phyloP scores from a whole-genome alignment of 2,113 vertebrate species.

The Phylloscopus trochilus region DNA sequence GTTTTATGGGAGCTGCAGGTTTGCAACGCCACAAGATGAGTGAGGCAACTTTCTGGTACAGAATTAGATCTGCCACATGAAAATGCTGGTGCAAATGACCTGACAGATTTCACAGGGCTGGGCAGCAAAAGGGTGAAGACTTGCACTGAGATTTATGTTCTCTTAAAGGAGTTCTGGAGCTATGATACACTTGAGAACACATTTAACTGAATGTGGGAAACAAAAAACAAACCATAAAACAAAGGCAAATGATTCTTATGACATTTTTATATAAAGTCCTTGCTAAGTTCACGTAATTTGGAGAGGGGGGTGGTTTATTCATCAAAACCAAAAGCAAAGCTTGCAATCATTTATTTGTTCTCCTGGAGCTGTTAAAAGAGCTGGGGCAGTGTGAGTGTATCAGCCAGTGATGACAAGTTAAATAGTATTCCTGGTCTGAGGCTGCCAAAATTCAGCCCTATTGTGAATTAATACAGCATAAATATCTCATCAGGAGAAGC shows the following conservation, averaged over 20 bases:
- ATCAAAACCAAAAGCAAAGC: background rate
- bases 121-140: slow-evolving; percentile 3
- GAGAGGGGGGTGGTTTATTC: background rate
- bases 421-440: background rate
- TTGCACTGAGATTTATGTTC: slow-evolving; percentile 9
- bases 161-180: background rate
- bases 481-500: background rate
- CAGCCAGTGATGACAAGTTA: slow-evolving; percentile 3
- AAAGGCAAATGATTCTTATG: background rate
- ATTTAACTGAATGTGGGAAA: background rate
- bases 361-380: background rate
- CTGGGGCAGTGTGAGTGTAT: background rate
- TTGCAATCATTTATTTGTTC: background rate
- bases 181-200: background rate
- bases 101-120: slow-evolving; percentile 21
- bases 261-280: background rate
- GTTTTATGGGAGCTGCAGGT: background rate
- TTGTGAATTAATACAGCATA: slow-evolving; percentile 7
- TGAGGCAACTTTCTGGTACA: slow-evolving; percentile 3
- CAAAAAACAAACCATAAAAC: background rate
- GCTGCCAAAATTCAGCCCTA: slow-evolving; percentile 12
- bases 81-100: slow-evolving; percentile 32
- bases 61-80: slow-evolving; percentile 9
- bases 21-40: background rate
- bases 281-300: background rate